Evolutionary conservation across 2,797 vertebrate genomes (phyloP).

Genomic region (Morelia viridis): DNA sequence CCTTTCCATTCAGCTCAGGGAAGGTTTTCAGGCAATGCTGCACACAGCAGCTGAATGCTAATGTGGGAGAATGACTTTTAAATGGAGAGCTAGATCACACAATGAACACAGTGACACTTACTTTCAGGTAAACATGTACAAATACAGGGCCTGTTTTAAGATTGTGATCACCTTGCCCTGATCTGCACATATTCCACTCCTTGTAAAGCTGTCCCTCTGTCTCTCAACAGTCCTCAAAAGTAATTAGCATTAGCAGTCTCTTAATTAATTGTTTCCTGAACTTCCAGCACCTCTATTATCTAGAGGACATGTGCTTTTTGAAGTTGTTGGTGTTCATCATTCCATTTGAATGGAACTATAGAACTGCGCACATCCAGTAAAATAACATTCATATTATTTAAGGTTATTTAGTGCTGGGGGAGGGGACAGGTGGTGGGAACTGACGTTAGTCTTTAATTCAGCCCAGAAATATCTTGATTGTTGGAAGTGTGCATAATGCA

Average conservation of each 20-base stretch:
- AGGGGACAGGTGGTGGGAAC: background rate
- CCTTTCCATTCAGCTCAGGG: background rate
- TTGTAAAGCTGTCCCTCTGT: background rate
- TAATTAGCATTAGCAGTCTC: background rate
- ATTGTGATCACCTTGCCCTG: background rate
- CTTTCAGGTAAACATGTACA: background rate
- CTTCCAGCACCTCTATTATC: background rate
- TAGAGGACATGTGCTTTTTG: background rate
- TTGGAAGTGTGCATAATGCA: background rate
- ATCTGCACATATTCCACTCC: background rate
- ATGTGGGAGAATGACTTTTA: background rate
- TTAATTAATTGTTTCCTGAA: background rate
- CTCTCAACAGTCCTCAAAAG: background rate
- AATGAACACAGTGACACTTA: background rate
- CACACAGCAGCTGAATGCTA: background rate
- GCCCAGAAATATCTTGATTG: background rate
- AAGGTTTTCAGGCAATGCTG: background rate
- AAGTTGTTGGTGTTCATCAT: background rate
- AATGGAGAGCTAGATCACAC: background rate
- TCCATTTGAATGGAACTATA: background rate
- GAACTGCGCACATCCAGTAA: background rate
- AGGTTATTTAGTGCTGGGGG: background rate
- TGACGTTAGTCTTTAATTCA: background rate
- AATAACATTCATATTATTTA: background rate
- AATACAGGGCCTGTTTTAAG: background rate